Evolutionary conservation across 2,888 invertebrate genomes (phyloP).

Genomic region (Pegoplata infirma): DNA sequence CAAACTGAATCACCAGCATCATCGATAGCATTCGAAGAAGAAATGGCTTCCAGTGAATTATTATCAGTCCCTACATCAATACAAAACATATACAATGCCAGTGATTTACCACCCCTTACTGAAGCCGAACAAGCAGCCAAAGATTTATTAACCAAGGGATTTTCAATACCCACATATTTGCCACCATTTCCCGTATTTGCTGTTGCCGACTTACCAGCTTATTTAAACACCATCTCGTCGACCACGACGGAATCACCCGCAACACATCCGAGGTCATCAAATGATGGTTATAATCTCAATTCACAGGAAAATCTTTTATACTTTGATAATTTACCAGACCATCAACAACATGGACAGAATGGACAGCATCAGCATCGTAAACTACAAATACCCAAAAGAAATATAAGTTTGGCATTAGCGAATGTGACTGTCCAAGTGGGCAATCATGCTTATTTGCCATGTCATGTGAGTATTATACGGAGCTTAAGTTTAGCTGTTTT

Average conservation of each 20-base stretch:
- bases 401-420: conserved; percentile 71
- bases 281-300: conserved; percentile 67
- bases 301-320: conserved; percentile 52
- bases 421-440: conserved; percentile 95
- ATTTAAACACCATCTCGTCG: conserved; percentile 68
- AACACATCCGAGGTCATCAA: conserved; percentile 59
- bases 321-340: conserved; percentile 51
- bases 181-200: conserved; percentile 74
- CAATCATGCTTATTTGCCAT: conserved; percentile 93
- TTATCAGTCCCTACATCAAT: conserved; percentile 48
- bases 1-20: conserved; percentile 35
- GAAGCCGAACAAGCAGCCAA: conserved; percentile 63
- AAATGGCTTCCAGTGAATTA: conserved; percentile 51
- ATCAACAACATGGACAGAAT: conserved; percentile 46
- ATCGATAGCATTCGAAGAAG: conserved; percentile 31
- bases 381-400: conserved; percentile 66
- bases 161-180: conserved; percentile 74
- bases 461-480: conserved; percentile 83
- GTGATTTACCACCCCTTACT: conserved; percentile 59
- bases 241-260: conserved; percentile 64
- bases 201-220: conserved; percentile 72
- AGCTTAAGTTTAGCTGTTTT: conserved; percentile 3
- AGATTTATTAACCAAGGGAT: conserved; percentile 74
- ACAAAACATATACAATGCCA: conserved; percentile 44
- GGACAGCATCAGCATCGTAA: conserved; percentile 43